Base-by-base conservation (phyloP, 92 coral and sea anemone genomes). In the Palythoa grandis region DNA sequence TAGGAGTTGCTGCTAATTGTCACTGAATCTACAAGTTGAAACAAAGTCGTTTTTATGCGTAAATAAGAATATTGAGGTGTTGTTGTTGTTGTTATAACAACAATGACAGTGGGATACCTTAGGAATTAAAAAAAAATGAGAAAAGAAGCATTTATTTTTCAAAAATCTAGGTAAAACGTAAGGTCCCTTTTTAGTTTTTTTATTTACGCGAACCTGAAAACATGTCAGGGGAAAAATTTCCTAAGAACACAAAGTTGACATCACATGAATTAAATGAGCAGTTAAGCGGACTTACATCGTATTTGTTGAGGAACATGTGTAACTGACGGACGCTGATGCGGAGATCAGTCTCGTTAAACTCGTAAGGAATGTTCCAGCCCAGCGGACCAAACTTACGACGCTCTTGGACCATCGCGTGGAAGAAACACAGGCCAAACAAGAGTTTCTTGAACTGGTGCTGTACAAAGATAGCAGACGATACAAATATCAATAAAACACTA, bases 311-410 rank as follows among this genome's bases (percentile, higher is more conserved):
- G 90, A 96, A 96, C 98, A 96, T 96, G 88, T 96, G 98, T 43
- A 96, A 85, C 86, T 96, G 98, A 69, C 91, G 91, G 38, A 96
- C 98, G 73, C 98, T 94, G 37, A 96, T 96, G 57, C 98, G 92
- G 11, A 96, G 79, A 66, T 96, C 98, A 56, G 98, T 96, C 89
- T 96, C 98, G 85, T 96, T 96, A 90, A 96, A 96, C 90, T 96
- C 98, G 87, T 96, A 96, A 10, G 98, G 98, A 67, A 96, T 96
- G 89, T 96, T 96, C 98, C 98, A 96, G 22, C 98, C 98, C 17
- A 96, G 91, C 7, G 98, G 98, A 73, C 98, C 98, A 78, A 96
- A 96, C 61, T 89, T 91, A 56, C 98, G 95, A 15, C 98, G 92
- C 91, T 96, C 98, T 87, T 96, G 98, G 6, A 96, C 98, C 65